Evolutionary conservation across 2,113 vertebrate species (phyloP), one percentile per base, ranked within the genome.

Genomic region (Entosphenus tridentatus): DNA sequence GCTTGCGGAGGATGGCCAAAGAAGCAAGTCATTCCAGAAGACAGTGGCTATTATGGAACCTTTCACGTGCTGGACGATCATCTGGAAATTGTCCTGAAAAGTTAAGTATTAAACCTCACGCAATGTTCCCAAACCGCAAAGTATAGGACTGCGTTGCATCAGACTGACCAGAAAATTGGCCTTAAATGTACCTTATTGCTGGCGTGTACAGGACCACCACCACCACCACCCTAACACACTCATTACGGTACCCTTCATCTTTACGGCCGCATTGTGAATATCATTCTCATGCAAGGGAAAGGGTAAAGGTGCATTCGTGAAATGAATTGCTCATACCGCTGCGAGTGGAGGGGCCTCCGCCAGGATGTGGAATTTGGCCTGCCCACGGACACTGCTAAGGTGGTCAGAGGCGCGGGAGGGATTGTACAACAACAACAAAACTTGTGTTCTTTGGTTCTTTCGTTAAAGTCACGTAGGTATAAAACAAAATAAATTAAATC

Each of bases 1-100:
- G 86, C 90, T 72, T 96, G 92, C 5, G 92, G 90, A 72, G 89
- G 90, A 17, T 96, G 92, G 90, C 74, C 96, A 57, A 89, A 84
- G 76, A 90, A 80, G 79, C 86, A 95, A 72, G 77, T 95, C 74
- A 91, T 96, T 75, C 90, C 90, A 0, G 90, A 96, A 74, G 92
- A 85, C 79, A 89, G 82, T 76, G 88, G 86, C 56, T 82, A 85
- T 76, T 87, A 96, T 71, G 87, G 88, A 77, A 95, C 88, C 73
- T 95, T 96, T 73, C 87, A 89, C 79, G 88, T 96, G 78, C 78
- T 96, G 74, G 80, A 86, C 75, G 88, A 92, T 10, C 82, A 93
- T 69, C 78, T 96, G 69, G 87, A 91, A 78, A 86, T 93, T 67
- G 74, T 95, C 75, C 75, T 96, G 69, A 96, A 96, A 91, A 90